phyloP scores from a whole-genome alignment of 2,888 invertebrate genomes.

The Aradus depressus region DNA sequence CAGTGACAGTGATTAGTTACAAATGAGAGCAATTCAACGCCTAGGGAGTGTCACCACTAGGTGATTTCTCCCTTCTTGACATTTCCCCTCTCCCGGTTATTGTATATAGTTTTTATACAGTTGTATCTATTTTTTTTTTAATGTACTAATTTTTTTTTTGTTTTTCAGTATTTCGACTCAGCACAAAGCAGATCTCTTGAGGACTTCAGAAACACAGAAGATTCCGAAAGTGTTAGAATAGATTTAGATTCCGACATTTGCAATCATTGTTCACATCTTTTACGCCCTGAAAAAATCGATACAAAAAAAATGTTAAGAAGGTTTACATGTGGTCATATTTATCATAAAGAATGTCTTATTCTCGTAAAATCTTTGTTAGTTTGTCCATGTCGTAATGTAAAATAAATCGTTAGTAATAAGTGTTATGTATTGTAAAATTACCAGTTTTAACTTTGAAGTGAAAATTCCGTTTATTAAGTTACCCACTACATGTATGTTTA shows the following conservation, averaged over 20 bases:
- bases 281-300: conserved; percentile 20
- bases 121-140: background rate
- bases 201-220: conserved; percentile 12
- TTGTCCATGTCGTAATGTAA: conserved; percentile 14
- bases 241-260: conserved; percentile 23
- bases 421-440: no score
- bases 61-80: no score
- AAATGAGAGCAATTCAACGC: no score
- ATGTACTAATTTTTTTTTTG: conserved; percentile 3
- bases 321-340: conserved; percentile 26
- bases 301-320: conserved; percentile 20
- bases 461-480: no score
- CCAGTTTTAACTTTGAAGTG: no score
- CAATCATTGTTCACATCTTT: conserved; percentile 20
- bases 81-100: no score
- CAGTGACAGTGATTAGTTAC: no score
- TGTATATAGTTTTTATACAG: no score
- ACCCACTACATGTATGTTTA: no score
- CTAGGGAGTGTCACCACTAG: no score
- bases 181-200: background rate
- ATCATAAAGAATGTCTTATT: conserved; percentile 20
- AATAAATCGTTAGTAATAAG: background rate
- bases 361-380: conserved; percentile 10
- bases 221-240: conserved; percentile 13
- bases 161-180: conserved; percentile 1